Conservation (phyloP, 2,888 invertebrate genomes). For the Cheiracanthium punctorium region DNA sequence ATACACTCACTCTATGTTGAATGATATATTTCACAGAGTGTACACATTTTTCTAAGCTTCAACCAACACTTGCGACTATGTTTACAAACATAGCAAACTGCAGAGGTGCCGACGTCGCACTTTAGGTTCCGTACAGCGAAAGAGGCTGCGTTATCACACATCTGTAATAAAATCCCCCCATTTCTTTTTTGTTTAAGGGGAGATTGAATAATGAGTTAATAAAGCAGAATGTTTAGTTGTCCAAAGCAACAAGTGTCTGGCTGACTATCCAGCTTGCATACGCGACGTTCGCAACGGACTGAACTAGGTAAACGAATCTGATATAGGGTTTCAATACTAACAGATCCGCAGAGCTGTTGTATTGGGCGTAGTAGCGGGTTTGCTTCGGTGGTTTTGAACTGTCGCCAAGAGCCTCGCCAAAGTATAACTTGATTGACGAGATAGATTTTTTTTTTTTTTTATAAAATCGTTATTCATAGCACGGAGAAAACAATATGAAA, state of each 20-base stretch:
- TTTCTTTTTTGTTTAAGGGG: no score
- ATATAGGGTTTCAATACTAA: slow-evolving; percentile 13
- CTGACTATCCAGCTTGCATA: background rate
- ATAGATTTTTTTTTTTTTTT: no score
- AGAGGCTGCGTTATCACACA: no score
- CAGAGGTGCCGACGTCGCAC: background rate
- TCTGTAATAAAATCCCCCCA: no score
- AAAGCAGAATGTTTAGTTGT: background rate
- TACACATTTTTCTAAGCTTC: no score
- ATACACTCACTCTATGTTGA: no score
- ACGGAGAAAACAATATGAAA: no score
- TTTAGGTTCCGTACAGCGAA: no score
- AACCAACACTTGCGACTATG: background rate
- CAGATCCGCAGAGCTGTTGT: background rate
- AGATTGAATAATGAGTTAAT: no score
- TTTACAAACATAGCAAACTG: background rate
- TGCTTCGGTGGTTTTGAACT: background rate
- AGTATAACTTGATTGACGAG: background rate
- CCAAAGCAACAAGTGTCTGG: background rate
- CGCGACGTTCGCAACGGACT: background rate
- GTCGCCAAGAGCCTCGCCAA: background rate
- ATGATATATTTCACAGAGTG: no score
- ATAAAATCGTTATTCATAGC: no score
- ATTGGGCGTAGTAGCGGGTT: background rate
- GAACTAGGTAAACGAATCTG: slow-evolving; percentile 4